phyloP scores from a whole-genome alignment of 2,888 invertebrate genomes.

The Drosophila bunnanda region DNA sequence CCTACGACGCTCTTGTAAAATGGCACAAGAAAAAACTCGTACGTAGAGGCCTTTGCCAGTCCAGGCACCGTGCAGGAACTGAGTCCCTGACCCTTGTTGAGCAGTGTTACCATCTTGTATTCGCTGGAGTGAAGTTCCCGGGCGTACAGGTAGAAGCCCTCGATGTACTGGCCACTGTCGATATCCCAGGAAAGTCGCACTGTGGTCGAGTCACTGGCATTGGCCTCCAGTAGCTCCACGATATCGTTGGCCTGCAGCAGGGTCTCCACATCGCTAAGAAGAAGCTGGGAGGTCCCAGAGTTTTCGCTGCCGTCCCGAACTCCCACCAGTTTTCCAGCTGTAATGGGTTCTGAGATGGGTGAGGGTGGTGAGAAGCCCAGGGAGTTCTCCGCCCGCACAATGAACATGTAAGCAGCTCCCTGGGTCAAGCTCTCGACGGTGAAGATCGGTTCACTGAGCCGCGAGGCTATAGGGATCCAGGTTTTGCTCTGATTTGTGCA shows the following conservation, averaged over 20 bases:
- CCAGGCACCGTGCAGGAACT: constrained; percentile 91
- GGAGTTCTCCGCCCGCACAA: constrained; percentile 94
- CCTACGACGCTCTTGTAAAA: constrained; percentile 95
- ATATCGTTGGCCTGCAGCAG: constrained; percentile 89
- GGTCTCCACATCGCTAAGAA: constrained; percentile 88
- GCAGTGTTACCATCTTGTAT: constrained; percentile 91
- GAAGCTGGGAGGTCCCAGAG: constrained; percentile 69
- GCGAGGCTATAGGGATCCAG: constrained; percentile 88
- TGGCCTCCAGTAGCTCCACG: constrained; percentile 92
- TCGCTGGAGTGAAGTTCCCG: constrained; percentile 86
- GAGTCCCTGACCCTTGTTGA: constrained; percentile 90
- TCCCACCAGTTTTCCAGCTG: constrained; percentile 85
- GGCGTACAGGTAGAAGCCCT: constrained; percentile 93
- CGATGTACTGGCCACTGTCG: constrained; percentile 90
- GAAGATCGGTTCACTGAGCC: constrained; percentile 89
- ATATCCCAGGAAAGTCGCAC: constrained; percentile 94
- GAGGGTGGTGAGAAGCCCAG: constrained; percentile 94
- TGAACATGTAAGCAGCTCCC: constrained; percentile 93
- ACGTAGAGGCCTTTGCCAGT: constrained; percentile 92
- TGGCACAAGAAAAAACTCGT: constrained; percentile 96
- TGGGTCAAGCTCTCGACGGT: constrained; percentile 90
- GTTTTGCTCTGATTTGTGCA: constrained; percentile 85
- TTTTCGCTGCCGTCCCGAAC: constrained; percentile 62
- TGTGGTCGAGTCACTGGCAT: constrained; percentile 92
- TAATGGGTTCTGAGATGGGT: constrained; percentile 90